Conservation (phyloP, 2,797 vertebrate species). For the Lepidocolaptes lacrymiger region DNA sequence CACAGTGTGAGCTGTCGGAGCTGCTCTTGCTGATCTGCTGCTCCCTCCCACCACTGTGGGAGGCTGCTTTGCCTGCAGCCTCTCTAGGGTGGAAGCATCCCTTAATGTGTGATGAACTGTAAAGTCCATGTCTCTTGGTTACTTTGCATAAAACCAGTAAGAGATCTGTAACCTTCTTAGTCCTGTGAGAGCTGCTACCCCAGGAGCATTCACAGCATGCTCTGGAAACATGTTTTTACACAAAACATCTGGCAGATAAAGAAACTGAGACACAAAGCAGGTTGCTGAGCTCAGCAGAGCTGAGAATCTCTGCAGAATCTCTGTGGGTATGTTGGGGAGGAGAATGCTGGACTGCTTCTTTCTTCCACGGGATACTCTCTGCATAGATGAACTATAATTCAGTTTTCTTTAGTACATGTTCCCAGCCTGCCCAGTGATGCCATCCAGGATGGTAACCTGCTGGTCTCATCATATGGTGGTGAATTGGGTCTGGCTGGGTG, state of each 20-base stretch:
- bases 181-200: not conserved
- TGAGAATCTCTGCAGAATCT: not conserved
- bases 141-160: not conserved
- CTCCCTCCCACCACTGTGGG: accelerated
- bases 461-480: not conserved
- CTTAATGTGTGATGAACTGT: accelerated
- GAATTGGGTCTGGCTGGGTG: not conserved
- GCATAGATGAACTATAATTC: not conserved
- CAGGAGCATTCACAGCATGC: not conserved
- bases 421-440: not conserved
- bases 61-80: not conserved
- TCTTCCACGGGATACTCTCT: not conserved
- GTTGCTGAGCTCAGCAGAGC: not conserved
- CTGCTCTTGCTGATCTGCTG: not conserved
- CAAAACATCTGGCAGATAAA: not conserved
- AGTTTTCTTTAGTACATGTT: not conserved
- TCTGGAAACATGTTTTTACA: not conserved
- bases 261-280: not conserved
- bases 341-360: not conserved
- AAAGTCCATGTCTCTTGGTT: not conserved
- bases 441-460: accelerated
- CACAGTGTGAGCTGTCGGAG: not conserved
- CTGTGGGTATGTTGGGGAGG: accelerated
- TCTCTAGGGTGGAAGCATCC: not conserved
- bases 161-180: not conserved